Evolutionary conservation across 92 coral and sea anemone genomes (phyloP).

Genomic region (Anthopleura xanthogrammica): DNA sequence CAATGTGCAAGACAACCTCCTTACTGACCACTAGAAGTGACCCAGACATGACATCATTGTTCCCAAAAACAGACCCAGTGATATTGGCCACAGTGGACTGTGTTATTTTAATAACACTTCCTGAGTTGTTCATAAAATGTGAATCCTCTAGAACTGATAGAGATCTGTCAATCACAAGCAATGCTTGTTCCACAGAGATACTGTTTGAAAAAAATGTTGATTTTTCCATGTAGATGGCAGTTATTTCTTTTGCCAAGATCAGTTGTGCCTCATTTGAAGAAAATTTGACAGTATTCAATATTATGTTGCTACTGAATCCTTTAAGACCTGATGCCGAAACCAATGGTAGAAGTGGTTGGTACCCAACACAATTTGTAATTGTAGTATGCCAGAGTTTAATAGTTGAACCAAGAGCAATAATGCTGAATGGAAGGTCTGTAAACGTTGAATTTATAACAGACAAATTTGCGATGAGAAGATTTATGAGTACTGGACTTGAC

Average conservation of each 20-base stretch:
- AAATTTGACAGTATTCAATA: constrained; percentile 6
- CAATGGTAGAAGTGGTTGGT: constrained; percentile 25
- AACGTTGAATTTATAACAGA: constrained; percentile 28
- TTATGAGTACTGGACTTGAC: constrained; percentile 20
- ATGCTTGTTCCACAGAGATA: not conserved
- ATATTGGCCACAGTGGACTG: constrained; percentile 15
- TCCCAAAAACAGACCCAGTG: constrained; percentile 1
- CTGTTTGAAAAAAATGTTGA: constrained; percentile 24
- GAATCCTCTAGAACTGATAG: constrained; percentile 15
- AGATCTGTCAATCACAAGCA: constrained; percentile 26
- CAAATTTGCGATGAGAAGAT: constrained; percentile 28
- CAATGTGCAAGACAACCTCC: not conserved
- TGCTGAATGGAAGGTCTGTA: constrained; percentile 27
- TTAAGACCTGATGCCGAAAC: constrained; percentile 35
- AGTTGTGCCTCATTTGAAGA: constrained; percentile 29
- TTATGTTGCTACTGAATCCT: constrained; percentile 20
- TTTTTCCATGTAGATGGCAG: constrained; percentile 11
- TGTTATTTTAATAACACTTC: constrained; percentile 25
- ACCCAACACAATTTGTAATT: constrained; percentile 34
- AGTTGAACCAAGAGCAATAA: constrained; percentile 42
- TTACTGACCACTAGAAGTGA: constrained; percentile 28
- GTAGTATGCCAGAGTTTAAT: constrained; percentile 13
- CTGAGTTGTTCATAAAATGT: constrained; percentile 36
- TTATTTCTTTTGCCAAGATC: constrained; percentile 16
- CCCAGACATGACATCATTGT: constrained; percentile 22